A percentile compares a stretch with the other conserved stretches of the same genome.
phyloP scores from a whole-genome alignment of 2,113 vertebrate species.

The Cathartes aura region DNA sequence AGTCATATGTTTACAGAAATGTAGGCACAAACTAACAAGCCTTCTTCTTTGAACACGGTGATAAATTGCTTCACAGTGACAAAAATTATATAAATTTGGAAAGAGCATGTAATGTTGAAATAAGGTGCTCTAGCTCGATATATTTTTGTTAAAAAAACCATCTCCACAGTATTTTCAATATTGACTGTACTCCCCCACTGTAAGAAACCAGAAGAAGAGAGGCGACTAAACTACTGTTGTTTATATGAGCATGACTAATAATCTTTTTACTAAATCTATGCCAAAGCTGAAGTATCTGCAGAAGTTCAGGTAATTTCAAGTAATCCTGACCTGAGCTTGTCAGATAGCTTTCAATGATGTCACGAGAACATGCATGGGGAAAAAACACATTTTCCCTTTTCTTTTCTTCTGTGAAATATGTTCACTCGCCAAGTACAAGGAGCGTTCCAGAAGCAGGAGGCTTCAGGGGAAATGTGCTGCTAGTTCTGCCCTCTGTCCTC shows the following conservation, averaged over 20 bases:
- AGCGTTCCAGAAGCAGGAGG: neutral
- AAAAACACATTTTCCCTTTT: neutral
- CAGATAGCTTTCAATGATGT: neutral
- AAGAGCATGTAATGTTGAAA: neutral
- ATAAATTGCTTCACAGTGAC: neutral
- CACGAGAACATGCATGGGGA: neutral
- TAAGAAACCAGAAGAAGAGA: neutral
- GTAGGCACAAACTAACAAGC: neutral
- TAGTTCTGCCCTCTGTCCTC: neutral
- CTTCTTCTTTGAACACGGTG: neutral
- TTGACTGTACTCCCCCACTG: neutral
- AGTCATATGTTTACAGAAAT: neutral
- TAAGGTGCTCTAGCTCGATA: neutral
- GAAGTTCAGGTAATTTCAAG: neutral
- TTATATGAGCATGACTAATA: neutral
- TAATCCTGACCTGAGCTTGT: neutral
- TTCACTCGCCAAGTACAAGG: accelerated
- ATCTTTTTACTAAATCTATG: neutral
- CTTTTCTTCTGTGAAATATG: neutral
- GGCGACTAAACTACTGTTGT: neutral
- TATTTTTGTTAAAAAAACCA: neutral
- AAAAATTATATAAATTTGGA: neutral
- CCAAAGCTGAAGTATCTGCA: neutral
- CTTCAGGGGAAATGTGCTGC: neutral
- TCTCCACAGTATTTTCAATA: neutral